Conservation (phyloP, 2,888 invertebrate genomes). For the Glyphotaelius pellucidus region DNA sequence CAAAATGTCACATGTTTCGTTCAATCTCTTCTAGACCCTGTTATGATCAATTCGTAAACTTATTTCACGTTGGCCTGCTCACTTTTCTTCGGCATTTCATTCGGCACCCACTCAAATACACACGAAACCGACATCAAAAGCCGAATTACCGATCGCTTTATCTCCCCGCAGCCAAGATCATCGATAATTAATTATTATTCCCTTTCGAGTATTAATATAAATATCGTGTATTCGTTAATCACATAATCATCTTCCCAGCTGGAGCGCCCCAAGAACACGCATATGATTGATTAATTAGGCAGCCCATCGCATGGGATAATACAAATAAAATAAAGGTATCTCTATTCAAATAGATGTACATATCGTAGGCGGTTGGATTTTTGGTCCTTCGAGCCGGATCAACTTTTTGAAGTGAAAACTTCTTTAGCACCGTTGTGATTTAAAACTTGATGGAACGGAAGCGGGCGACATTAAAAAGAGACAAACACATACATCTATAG, state of each 20-base stretch:
- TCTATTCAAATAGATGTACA: neutral
- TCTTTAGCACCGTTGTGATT: too few relatives aligned
- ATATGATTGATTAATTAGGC: neutral
- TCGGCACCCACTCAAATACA: neutral
- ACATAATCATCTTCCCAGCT: neutral
- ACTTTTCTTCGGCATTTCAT: neutral
- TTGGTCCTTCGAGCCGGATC: constrained; percentile 27
- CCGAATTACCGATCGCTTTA: neutral
- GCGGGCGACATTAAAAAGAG: too few relatives aligned
- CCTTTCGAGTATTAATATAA: neutral
- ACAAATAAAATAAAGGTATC: constrained; percentile 2
- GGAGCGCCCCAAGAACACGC: neutral
- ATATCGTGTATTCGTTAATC: constrained; percentile 2
- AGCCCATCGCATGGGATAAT: neutral
- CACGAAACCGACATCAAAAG: neutral
- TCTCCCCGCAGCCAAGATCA: neutral
- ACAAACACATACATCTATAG: too few relatives aligned
- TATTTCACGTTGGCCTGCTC: neutral
- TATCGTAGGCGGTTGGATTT: neutral
- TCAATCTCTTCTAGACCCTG: neutral
- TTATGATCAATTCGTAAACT: neutral
- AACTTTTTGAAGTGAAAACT: too few relatives aligned
- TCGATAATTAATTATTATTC: neutral
- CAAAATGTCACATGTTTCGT: neutral
- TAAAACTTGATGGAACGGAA: too few relatives aligned